Conservation (phyloP, 1,140 invertebrate species). For the Neodiprion pinetum region DNA sequence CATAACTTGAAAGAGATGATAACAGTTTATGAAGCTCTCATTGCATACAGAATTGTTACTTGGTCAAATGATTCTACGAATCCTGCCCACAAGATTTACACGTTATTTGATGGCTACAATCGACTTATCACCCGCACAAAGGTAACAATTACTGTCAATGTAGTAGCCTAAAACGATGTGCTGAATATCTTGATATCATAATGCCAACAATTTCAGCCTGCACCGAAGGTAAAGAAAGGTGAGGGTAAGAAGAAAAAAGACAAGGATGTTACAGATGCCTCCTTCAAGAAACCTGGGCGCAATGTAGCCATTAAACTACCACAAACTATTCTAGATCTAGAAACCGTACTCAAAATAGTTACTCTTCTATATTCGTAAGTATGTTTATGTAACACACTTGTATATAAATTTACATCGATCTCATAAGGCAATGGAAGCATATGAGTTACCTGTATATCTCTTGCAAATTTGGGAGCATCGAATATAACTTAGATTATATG, state of each 20-base stretch:
- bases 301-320: conserved; percentile 49
- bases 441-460: background rate
- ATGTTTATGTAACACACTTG: background rate
- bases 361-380: conserved; percentile 59
- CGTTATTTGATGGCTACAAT: conserved; percentile 57
- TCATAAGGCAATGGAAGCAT: conserved; percentile 21
- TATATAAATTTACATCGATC: background rate
- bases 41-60: conserved; percentile 58
- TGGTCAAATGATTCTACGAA: conserved; percentile 52
- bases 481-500: too few species aligned
- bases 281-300: conserved; percentile 41
- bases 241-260: conserved; percentile 49
- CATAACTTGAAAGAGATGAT: conserved; percentile 58
- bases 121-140: conserved; percentile 61
- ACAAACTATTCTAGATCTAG: conserved; percentile 56
- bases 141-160: conserved; percentile 43
- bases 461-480: too few species aligned
- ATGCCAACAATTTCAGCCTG: conserved; percentile 37
- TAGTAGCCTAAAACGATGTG: too few species aligned
- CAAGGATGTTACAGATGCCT: conserved; percentile 46
- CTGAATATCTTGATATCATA: background rate
- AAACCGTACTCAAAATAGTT: conserved; percentile 53
- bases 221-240: conserved; percentile 54
- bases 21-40: conserved; percentile 60
- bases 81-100: conserved; percentile 48